These are phyloP conservation scores for Gopherus evgoodei DNA, from an alignment of 2,113 vertebrate species.

Conservation along the genomic window DNA sequence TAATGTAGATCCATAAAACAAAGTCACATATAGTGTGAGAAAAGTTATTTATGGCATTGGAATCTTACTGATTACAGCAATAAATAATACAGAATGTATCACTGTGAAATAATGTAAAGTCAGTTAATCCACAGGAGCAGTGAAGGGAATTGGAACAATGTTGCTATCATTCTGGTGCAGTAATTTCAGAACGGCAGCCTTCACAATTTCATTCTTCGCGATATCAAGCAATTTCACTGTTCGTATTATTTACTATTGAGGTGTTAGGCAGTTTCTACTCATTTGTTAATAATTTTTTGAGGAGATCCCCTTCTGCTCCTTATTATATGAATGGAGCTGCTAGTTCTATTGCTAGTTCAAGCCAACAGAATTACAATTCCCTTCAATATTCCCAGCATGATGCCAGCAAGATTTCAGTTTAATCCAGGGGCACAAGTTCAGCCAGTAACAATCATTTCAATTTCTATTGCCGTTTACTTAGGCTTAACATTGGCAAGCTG, in stretches of 20 bases:
- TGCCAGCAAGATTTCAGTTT: conserved; percentile 60
- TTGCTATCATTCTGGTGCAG: conserved; percentile 11
- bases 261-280: conserved; percentile 37
- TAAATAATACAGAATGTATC: conserved; percentile 47
- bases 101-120: conserved; percentile 47
- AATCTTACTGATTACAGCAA: conserved; percentile 57
- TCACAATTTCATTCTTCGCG: conserved; percentile 49
- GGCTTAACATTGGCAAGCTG: conserved; percentile 40
- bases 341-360: conserved; percentile 27
- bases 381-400: conserved; percentile 46
- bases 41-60: conserved; percentile 61
- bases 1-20: conserved; percentile 55
- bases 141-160: conserved; percentile 41
- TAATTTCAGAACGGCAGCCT: conserved; percentile 55
- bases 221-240: conserved; percentile 49
- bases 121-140: conserved; percentile 37
- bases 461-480: conserved; percentile 59
- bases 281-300: conserved; percentile 60
- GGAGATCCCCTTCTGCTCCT: conserved; percentile 44
- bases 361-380: conserved; percentile 50
- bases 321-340: not conserved
- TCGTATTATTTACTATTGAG: conserved; percentile 51
- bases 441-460: conserved; percentile 61
- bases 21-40: not conserved
- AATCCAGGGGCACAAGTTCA: conserved; percentile 59